phyloP scores from a whole-genome alignment of 2,797 vertebrate species.

The Propithecus deckenii region DNA sequence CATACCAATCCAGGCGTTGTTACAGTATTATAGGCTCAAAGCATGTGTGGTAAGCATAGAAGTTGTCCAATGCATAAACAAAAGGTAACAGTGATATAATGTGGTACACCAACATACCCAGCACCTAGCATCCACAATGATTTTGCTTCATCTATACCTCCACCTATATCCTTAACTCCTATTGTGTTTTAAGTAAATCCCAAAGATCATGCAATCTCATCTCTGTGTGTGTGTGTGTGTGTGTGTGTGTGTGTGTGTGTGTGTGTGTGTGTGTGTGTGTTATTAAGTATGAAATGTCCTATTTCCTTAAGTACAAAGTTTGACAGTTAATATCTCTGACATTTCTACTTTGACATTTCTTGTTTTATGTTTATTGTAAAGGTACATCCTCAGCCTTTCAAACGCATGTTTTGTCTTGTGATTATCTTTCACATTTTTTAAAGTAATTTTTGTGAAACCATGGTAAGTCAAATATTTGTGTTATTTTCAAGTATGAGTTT shows the following conservation, averaged over 20 bases:
- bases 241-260: background rate
- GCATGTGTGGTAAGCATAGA: background rate
- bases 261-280: too few relatives aligned
- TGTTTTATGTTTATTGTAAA: too few relatives aligned
- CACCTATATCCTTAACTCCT: background rate
- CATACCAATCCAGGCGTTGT: background rate
- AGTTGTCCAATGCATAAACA: background rate
- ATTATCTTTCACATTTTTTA: too few relatives aligned
- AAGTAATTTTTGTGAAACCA: too few relatives aligned
- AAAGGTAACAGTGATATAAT: background rate
- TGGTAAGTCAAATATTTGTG: too few relatives aligned
- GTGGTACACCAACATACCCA: background rate
- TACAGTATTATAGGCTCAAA: background rate
- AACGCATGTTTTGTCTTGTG: too few relatives aligned
- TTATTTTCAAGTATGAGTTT: too few relatives aligned
- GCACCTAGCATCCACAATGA: background rate
- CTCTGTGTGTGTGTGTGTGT: background rate
- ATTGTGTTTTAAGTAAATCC: conserved; percentile 7
- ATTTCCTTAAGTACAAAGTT: too few relatives aligned
- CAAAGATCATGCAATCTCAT: background rate
- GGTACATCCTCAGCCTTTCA: too few relatives aligned
- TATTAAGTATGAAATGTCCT: too few relatives aligned
- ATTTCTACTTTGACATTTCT: too few relatives aligned
- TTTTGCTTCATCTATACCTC: background rate
- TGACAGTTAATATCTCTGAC: too few relatives aligned